Evolutionary conservation across 2,797 vertebrate genomes (phyloP).

Genomic region (Typhlichthys subterraneus): DNA sequence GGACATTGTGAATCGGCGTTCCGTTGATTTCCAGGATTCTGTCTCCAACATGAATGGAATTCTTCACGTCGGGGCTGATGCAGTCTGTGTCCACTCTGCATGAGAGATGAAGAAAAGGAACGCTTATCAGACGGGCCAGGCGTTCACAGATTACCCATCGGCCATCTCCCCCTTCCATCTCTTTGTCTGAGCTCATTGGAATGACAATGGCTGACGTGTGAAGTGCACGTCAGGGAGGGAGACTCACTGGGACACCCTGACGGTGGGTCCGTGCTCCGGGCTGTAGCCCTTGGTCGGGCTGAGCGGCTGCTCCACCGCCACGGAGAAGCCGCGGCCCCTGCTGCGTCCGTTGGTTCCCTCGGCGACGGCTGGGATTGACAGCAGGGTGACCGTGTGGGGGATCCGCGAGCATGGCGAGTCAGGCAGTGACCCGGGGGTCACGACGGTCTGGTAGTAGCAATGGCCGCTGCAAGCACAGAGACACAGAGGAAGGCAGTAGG

Average conservation of each 20-base stretch:
- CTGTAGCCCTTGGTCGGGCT: constrained; percentile 77
- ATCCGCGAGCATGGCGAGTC: constrained; percentile 88
- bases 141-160: neutral
- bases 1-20: constrained; percentile 92
- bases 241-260: constrained; percentile 94
- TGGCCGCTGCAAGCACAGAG: constrained; percentile 78
- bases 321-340: constrained; percentile 89
- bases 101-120: constrained; percentile 5
- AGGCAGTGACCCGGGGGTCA: constrained; percentile 87
- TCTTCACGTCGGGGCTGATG: constrained; percentile 96
- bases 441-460: constrained; percentile 94
- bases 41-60: constrained; percentile 94
- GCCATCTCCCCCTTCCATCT: neutral
- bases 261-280: constrained; percentile 83
- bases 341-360: constrained; percentile 75
- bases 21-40: constrained; percentile 97
- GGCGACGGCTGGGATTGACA: constrained; percentile 90
- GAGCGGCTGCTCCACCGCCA: constrained; percentile 87
- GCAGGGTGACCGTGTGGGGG: constrained; percentile 94
- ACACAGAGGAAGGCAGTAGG: neutral
- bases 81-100: constrained; percentile 89
- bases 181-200: constrained; percentile 3
- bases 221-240: neutral
- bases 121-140: neutral
- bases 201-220: neutral